Evolutionary conservation across 2,113 vertebrate species (phyloP).

Genomic region (Nothobranchius furzeri): DNA sequence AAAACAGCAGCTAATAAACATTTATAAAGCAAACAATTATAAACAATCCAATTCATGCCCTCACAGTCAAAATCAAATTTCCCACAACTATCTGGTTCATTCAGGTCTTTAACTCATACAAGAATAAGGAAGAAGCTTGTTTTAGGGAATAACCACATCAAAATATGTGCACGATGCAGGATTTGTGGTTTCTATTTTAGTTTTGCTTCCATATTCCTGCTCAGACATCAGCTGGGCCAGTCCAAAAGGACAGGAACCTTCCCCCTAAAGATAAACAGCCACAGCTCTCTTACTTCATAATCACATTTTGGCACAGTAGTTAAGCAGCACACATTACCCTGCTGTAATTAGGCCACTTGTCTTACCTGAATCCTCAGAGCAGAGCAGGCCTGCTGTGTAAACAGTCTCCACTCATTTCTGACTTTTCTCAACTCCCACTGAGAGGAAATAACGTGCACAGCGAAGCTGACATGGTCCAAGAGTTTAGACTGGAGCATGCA

Average conservation of each 20-base stretch:
- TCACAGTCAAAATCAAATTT: constrained; percentile 55
- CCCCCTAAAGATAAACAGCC: constrained; percentile 33
- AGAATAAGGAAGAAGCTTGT: constrained; percentile 1
- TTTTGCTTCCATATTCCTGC: constrained; percentile 1
- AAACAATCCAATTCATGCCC: not conserved
- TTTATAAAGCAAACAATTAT: constrained; percentile 7
- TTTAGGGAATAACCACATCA: not conserved
- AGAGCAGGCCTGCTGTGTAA: constrained; percentile 45
- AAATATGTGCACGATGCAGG: not conserved
- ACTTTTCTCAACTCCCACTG: constrained; percentile 62
- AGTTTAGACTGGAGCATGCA: constrained; percentile 35
- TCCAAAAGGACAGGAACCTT: constrained; percentile 1
- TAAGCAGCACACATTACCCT: constrained; percentile 46
- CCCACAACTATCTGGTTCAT: constrained; percentile 28
- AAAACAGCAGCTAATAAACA: not conserved
- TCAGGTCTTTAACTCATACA: constrained; percentile 29
- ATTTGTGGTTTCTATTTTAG: constrained; percentile 1
- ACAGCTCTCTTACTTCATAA: constrained; percentile 33
- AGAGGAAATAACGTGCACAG: constrained; percentile 46
- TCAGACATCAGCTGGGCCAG: not conserved
- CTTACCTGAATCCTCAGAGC: constrained; percentile 52
- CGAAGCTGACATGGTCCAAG: constrained; percentile 24
- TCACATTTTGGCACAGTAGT: constrained; percentile 48
- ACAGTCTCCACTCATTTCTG: constrained; percentile 39
- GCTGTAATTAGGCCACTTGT: constrained; percentile 62